phyloP scores from a whole-genome alignment of 2,797 vertebrate species.

The Tokudaia muenninki region DNA sequence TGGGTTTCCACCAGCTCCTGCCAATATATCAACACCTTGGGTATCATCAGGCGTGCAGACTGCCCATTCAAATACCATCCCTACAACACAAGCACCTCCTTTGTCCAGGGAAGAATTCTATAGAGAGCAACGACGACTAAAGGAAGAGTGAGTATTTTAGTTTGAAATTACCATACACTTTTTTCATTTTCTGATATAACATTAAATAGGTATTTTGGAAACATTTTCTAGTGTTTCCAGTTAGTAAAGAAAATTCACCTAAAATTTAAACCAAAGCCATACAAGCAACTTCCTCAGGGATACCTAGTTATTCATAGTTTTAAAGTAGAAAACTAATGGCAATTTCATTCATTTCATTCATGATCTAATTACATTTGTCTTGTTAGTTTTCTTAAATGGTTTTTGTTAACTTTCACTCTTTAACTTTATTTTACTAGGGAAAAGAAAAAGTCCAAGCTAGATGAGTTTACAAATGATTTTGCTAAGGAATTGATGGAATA shows the following conservation, averaged over 20 bases:
- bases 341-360: constrained; percentile 87
- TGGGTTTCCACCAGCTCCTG: constrained; percentile 92
- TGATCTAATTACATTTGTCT: constrained; percentile 88
- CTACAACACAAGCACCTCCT: constrained; percentile 91
- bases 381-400: constrained; percentile 89
- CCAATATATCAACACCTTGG: constrained; percentile 94
- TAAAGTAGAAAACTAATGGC: constrained; percentile 86
- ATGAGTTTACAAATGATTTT: constrained; percentile 99
- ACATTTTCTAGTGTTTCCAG: constrained; percentile 80
- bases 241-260: constrained; percentile 83
- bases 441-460: constrained; percentile 97
- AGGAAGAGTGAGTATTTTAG: constrained; percentile 94
- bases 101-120: constrained; percentile 97
- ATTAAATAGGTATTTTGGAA: constrained; percentile 83
- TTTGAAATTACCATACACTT: constrained; percentile 76
- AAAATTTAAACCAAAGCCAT: constrained; percentile 84
- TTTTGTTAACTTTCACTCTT: constrained; percentile 87
- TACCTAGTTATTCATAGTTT: constrained; percentile 83
- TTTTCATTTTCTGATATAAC: constrained; percentile 82
- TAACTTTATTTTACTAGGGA: constrained; percentile 92
- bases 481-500: constrained; percentile 99
- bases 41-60: constrained; percentile 92
- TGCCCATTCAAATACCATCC: constrained; percentile 91
- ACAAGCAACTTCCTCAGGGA: constrained; percentile 84
- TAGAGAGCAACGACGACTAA: constrained; percentile 92